phyloP scores from a whole-genome alignment of 2,113 vertebrate species.

The Scomber colias region DNA sequence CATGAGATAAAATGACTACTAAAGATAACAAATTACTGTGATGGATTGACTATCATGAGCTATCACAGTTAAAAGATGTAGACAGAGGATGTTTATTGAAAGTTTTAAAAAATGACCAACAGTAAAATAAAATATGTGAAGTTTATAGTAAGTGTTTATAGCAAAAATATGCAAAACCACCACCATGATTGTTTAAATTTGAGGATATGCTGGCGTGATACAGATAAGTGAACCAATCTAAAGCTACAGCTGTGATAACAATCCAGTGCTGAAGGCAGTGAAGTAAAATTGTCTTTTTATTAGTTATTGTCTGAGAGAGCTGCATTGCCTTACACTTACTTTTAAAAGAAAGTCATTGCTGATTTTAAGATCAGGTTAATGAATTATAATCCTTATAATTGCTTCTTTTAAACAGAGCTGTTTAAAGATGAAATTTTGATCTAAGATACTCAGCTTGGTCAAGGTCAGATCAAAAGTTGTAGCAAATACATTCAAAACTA shows the following conservation, averaged over 20 bases:
- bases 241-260: slow-evolving; percentile 55
- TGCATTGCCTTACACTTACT: background rate
- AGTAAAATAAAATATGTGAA: background rate
- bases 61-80: background rate
- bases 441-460: too few species aligned
- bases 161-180: slow-evolving; percentile 5
- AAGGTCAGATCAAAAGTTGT: too few species aligned
- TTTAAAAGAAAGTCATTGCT: slow-evolving; percentile 1
- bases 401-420: background rate
- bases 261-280: slow-evolving; percentile 9
- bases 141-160: background rate
- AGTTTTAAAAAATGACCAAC: background rate
- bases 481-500: too few species aligned
- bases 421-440: too few species aligned
- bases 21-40: background rate
- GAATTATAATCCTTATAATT: background rate
- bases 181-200: background rate
- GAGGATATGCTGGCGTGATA: background rate
- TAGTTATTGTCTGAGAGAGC: background rate
- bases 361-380: background rate
- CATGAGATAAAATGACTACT: background rate
- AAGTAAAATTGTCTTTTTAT: background rate
- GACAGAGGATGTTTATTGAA: background rate
- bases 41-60: background rate
- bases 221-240: slow-evolving; percentile 20